These are phyloP conservation scores for Sogatella furcifera DNA, from an alignment of 1,140 invertebrate genomes.

Conservation along the genomic window DNA sequence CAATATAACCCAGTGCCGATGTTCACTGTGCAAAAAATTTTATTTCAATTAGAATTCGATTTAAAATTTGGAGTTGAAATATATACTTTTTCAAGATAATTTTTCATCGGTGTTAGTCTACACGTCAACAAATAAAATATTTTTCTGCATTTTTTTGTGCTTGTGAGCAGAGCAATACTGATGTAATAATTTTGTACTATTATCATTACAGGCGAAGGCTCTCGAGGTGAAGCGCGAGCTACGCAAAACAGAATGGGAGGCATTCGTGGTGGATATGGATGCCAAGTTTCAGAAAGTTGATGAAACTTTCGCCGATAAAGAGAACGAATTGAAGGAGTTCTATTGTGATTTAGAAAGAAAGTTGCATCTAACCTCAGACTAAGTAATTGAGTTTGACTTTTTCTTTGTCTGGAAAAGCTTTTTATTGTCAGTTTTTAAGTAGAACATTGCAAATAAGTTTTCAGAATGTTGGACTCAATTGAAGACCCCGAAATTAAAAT, in stretches of 20 bases:
- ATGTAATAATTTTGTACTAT: no score
- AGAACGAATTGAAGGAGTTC: constrained; percentile 59
- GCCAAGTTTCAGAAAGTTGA: constrained; percentile 60
- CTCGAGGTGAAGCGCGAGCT: constrained; percentile 43
- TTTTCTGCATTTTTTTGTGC: no score
- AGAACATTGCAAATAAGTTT: constrained; percentile 1
- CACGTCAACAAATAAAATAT: no score
- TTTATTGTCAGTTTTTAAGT: not conserved
- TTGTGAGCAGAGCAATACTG: no score
- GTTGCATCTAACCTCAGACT: constrained; percentile 42
- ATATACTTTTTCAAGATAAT: no score
- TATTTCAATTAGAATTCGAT: no score
- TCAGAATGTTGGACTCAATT: constrained; percentile 14
- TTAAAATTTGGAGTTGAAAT: no score
- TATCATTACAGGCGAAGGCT: constrained; percentile 35
- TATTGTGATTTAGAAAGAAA: constrained; percentile 64
- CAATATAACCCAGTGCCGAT: no score
- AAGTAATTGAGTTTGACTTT: not conserved
- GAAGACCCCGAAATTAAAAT: constrained; percentile 14
- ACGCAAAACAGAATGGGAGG: constrained; percentile 53
- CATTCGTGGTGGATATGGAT: constrained; percentile 64
- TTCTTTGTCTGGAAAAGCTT: not conserved
- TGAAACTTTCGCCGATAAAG: constrained; percentile 63
- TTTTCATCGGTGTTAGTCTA: no score
- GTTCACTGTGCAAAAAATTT: no score